Evolutionary conservation across 2,888 invertebrate species (phyloP).

Genomic region (Salticus scenicus): DNA sequence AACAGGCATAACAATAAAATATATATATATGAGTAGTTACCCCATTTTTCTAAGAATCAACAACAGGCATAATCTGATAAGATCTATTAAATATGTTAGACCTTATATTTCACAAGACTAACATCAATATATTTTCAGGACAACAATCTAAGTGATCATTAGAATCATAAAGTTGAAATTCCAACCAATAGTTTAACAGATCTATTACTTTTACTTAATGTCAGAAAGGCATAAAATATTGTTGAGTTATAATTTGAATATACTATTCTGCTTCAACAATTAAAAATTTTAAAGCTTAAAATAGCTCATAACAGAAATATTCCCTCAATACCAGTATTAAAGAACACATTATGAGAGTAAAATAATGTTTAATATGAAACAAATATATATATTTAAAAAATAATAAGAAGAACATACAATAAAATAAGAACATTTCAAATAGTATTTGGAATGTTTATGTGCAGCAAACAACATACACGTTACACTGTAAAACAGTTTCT

Average conservation of each 20-base stretch:
- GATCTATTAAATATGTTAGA: slow-evolving; percentile 27
- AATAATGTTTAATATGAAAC: no score
- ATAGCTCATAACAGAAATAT: no score
- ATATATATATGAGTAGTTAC: not conserved
- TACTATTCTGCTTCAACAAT: no score
- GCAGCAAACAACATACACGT: slow-evolving; percentile 57
- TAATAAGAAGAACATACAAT: slow-evolving; percentile 15
- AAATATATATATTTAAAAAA: not conserved
- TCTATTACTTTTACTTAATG: no score
- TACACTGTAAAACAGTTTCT: slow-evolving; percentile 56
- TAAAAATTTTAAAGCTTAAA: no score
- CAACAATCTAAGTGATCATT: slow-evolving; percentile 57
- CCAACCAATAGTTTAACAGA: not conserved
- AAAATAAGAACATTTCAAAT: slow-evolving; percentile 22
- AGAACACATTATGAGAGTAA: no score
- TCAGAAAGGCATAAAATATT: not conserved
- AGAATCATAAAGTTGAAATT: slow-evolving; percentile 8
- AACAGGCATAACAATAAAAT: slow-evolving; percentile 1
- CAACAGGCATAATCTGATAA: slow-evolving; percentile 43
- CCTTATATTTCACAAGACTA: slow-evolving; percentile 59
- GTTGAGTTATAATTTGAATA: not conserved
- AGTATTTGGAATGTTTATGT: slow-evolving; percentile 55
- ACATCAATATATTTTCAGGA: slow-evolving; percentile 50
- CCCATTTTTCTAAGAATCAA: slow-evolving; percentile 32
- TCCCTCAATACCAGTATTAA: no score